phyloP scores from a whole-genome alignment of 2,888 invertebrate genomes.

The Tenthredo notha region DNA sequence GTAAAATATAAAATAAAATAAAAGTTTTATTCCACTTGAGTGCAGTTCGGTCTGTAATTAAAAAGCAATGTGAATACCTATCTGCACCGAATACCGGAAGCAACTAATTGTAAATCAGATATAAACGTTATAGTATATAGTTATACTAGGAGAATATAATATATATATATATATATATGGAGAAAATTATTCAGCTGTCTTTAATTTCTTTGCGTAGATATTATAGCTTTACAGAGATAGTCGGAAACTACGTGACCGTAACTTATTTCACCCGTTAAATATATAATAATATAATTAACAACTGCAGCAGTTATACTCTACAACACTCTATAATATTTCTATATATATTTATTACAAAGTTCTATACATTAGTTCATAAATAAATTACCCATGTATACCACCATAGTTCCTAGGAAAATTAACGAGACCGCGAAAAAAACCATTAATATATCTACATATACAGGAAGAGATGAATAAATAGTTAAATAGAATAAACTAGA shows the following conservation, averaged over 20 bases:
- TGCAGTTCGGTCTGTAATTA: neutral
- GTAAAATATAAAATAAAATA: neutral
- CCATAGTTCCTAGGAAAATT: neutral
- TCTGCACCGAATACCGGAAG: conserved; percentile 30
- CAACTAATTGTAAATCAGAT: conserved; percentile 1
- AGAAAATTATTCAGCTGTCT: neutral
- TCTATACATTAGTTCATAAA: neutral
- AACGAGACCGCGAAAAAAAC: neutral
- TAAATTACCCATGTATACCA: neutral
- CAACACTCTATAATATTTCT: neutral
- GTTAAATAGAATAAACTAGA: neutral
- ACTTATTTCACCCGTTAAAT: neutral
- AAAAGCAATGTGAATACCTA: neutral
- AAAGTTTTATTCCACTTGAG: neutral
- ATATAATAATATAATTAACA: conserved; percentile 12
- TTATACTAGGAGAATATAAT: neutral
- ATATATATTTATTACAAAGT: neutral
- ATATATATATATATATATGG: neutral
- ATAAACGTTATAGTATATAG: neutral
- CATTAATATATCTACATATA: neutral
- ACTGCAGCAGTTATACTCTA: neutral
- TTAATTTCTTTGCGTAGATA: neutral
- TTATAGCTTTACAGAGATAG: neutral
- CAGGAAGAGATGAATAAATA: conserved; percentile 2
- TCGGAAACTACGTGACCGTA: neutral